Conservation (phyloP, 2,888 invertebrate species). For the Azorinus chamasolen region DNA sequence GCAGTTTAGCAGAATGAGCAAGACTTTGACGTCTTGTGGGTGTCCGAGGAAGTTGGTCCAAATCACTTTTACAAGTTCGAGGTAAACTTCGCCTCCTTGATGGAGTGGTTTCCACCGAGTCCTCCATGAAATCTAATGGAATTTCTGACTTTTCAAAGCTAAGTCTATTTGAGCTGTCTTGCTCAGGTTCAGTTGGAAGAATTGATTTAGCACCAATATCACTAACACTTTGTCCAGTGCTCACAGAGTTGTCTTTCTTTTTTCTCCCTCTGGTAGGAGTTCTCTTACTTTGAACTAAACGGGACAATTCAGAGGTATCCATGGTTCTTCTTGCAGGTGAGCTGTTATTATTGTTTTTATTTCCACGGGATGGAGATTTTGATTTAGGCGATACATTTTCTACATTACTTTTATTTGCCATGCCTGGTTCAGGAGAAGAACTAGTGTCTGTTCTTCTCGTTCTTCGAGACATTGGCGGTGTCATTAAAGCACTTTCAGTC, state of each 20-base stretch:
- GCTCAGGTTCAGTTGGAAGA: constrained; percentile 29
- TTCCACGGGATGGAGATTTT: neutral
- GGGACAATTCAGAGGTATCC: neutral
- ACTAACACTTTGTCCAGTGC: constrained; percentile 15
- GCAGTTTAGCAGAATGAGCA: neutral
- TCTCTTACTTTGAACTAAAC: neutral
- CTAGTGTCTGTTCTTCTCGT: constrained; percentile 2
- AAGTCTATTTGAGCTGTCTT: constrained; percentile 22
- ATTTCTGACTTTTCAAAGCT: constrained; percentile 25
- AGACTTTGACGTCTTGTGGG: constrained; percentile 29
- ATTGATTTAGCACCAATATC: constrained; percentile 10
- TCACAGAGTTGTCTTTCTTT: constrained; percentile 11
- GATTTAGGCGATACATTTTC: constrained; percentile 1
- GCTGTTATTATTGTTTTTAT: neutral
- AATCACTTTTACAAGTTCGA: no score
- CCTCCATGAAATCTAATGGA: constrained; percentile 33
- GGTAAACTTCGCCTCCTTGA: no score
- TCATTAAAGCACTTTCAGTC: neutral
- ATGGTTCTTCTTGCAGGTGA: neutral
- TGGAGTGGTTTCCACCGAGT: no score
- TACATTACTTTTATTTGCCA: constrained; percentile 16
- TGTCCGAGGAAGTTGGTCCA: neutral
- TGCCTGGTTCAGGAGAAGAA: neutral
- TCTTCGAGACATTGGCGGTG: constrained; percentile 1
- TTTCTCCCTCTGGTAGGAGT: constrained; percentile 29